phyloP scores from a whole-genome alignment of 2,888 invertebrate genomes.

The Leistus spinibarbis region DNA sequence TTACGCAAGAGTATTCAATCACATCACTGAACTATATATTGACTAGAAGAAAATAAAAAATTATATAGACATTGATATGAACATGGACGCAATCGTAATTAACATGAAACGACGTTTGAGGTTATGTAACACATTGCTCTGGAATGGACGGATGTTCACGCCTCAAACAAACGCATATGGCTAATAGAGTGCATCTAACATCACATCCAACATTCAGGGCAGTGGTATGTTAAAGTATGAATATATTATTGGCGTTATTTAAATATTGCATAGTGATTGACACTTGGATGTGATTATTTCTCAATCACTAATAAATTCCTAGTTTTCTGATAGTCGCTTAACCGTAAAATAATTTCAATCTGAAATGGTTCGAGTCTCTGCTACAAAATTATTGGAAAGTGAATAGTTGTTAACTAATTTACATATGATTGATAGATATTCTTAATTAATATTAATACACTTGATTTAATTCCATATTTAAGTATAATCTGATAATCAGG shows the following conservation, averaged over 20 bases:
- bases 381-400: background rate
- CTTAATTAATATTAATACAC: background rate
- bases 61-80: background rate
- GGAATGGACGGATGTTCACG: background rate
- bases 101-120: background rate
- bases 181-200: too few relatives aligned
- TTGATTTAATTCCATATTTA: too few relatives aligned
- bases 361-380: background rate
- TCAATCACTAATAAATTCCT: conserved; percentile 26
- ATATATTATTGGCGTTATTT: conserved; percentile 3
- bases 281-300: conserved; percentile 23
- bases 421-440: too few relatives aligned
- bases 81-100: background rate
- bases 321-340: conserved; percentile 21
- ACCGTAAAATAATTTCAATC: background rate
- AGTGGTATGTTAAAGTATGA: background rate
- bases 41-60: too few relatives aligned
- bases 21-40: too few relatives aligned
- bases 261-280: conserved; percentile 19
- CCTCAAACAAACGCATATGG: too few relatives aligned
- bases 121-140: background rate
- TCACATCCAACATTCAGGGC: too few relatives aligned
- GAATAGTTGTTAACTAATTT: too few relatives aligned
- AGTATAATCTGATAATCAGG: too few relatives aligned
- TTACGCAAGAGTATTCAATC: background rate